Conservation (phyloP, 1,140 invertebrate genomes). For the Euura saliciscinereae region DNA sequence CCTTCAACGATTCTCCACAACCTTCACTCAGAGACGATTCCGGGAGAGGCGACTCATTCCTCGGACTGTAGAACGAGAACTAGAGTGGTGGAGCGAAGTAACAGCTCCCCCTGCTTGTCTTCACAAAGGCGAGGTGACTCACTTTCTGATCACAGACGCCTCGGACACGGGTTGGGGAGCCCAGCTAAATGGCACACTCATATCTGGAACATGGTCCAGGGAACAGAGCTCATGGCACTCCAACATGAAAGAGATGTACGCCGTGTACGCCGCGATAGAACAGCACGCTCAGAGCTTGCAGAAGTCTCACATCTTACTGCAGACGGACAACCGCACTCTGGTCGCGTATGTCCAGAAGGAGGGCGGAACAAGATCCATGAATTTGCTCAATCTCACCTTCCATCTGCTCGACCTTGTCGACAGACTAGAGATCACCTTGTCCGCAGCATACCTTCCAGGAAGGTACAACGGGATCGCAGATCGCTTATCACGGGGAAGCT, state of each 20-base stretch:
- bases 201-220: slow-evolving; percentile 24
- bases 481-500: slow-evolving; percentile 30
- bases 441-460: slow-evolving; percentile 31
- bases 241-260: slow-evolving; percentile 33
- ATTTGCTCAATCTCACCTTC: slow-evolving; percentile 37
- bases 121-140: slow-evolving; percentile 17
- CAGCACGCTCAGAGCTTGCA: slow-evolving; percentile 17
- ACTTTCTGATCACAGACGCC: slow-evolving; percentile 29
- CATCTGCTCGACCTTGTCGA: slow-evolving; percentile 35
- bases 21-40: slow-evolving; percentile 19
- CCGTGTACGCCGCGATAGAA: slow-evolving; percentile 25
- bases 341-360: slow-evolving; percentile 40
- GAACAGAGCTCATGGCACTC: slow-evolving; percentile 30
- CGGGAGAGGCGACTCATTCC: slow-evolving; percentile 11
- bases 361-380: slow-evolving; percentile 42
- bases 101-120: slow-evolving; percentile 8
- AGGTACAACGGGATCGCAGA: slow-evolving; percentile 41
- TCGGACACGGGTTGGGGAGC: slow-evolving; percentile 31
- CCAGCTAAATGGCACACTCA: slow-evolving; percentile 22
- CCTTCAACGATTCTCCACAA: slow-evolving; percentile 19
- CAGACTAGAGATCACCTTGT: slow-evolving; percentile 30
- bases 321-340: slow-evolving; percentile 34
- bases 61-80: slow-evolving; percentile 8
- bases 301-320: slow-evolving; percentile 26
- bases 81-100: slow-evolving; percentile 22